Evolutionary conservation across 2,888 invertebrate species (phyloP).

Genomic region (Kryphioiulus occultus): DNA sequence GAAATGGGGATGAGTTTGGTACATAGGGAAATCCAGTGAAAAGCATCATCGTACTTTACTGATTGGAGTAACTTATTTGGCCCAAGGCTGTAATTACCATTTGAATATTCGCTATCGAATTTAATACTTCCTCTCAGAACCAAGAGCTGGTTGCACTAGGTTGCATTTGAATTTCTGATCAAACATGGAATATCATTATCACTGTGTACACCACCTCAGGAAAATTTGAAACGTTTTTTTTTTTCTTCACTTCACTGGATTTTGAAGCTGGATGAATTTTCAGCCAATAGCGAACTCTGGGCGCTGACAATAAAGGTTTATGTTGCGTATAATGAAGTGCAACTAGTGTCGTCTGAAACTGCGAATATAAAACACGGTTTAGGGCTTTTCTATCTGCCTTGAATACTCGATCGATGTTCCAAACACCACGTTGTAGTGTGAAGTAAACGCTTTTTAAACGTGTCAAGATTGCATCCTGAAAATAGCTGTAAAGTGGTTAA

Average conservation of each 20-base stretch:
- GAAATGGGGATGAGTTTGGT: too few species aligned
- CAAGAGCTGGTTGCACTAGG: neutral
- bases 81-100: neutral
- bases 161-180: neutral
- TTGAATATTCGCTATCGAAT: neutral
- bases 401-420: neutral
- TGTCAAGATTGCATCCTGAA: neutral
- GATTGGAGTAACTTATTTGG: neutral
- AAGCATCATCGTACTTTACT: neutral
- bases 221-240: neutral
- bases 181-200: slow-evolving; percentile 27
- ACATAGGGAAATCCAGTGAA: neutral
- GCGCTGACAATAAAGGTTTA: neutral
- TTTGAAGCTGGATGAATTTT: neutral
- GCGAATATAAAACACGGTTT: neutral
- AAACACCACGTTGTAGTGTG: neutral
- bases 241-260: neutral
- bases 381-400: neutral
- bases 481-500: slow-evolving; percentile 15
- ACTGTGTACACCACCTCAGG: neutral
- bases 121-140: neutral
- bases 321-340: slow-evolving; percentile 20
- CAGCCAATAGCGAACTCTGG: neutral
- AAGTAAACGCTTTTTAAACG: slow-evolving; percentile 11
- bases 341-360: slow-evolving; percentile 18